Evolutionary conservation across 2,113 vertebrate species (phyloP), one percentile per base, ranked within the genome.

Genomic region (Junco hyemalis): DNA sequence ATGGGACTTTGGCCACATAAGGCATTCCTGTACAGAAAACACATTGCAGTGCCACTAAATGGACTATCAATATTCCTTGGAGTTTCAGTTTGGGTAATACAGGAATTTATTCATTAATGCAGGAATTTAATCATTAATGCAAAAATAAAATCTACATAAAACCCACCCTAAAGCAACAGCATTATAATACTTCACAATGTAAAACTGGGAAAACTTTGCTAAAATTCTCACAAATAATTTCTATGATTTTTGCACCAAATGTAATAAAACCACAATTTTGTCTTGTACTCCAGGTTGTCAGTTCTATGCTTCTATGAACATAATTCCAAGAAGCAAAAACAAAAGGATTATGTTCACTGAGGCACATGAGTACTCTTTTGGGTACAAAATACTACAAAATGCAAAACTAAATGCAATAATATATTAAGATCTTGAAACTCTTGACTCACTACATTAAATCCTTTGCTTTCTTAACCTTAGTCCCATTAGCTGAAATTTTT

Each of bases 331-430:
- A 71, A 88, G 57, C 15, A 81, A 76, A 91, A 90, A 4, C 45
- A 84, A 81, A 66, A 88, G 60, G 87, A 96, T 93, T 90, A 69
- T 76, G 50, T 57, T 93, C 81, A 88, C 36, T 59, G 76, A 69
- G 47, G 81, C 74, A 86, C 12, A 89, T 22, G 1, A 87, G 51
- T 26, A 28, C 36, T 65, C 57, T 83, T 81, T 59, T 69, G 50
- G 70, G 38, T 69, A 93, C 33, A 31, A 91, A 96, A 83, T 53
- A 60, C 56, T 71, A 65, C 6, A 35, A 83, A 85, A 92, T 16
- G 21, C 21, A 61, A 60, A 47, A 51, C 4, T 24, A 66, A 73
- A 59, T 29, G 28, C 36, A 89, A n/a, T 20, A 72, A 35, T 7
- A 79, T 72, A 64, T 5, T 2, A 94, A 78, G 8, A 60, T 44